These are phyloP conservation scores for Microcebus lehilahytsara DNA, from an alignment of 2,113 vertebrate species.

Conservation along the genomic window DNA sequence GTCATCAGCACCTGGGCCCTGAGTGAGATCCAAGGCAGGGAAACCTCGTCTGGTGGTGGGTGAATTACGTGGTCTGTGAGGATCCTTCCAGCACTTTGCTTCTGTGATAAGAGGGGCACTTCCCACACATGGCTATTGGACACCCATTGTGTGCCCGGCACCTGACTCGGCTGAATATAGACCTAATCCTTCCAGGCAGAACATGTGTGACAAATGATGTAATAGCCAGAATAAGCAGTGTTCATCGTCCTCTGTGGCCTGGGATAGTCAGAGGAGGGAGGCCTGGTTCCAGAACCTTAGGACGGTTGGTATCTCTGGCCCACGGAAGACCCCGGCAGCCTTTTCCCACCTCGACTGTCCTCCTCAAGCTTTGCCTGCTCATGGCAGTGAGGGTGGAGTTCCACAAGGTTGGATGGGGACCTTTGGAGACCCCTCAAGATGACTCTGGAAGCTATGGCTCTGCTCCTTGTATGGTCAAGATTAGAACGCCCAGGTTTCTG, in stretches of 20 bases:
- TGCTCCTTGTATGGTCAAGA: background rate
- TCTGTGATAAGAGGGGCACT: background rate
- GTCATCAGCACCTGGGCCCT: background rate
- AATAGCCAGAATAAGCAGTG: background rate
- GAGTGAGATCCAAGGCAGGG: background rate
- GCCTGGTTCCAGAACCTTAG: background rate
- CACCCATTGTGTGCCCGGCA: background rate
- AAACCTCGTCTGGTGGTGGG: background rate
- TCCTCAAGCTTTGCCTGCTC: background rate
- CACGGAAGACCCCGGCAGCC: background rate
- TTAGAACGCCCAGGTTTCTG: background rate
- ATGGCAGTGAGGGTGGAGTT: background rate
- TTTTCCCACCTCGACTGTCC: background rate
- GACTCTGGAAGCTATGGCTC: background rate
- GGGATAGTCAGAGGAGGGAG: background rate
- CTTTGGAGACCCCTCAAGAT: background rate
- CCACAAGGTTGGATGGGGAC: background rate
- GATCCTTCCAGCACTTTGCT: background rate
- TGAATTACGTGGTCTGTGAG: background rate
- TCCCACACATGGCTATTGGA: accelerated
- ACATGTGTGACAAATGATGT: too few relatives aligned
- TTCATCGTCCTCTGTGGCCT: background rate
- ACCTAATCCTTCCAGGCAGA: background rate
- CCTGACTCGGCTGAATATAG: background rate
- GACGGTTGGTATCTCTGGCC: background rate